phyloP scores from a whole-genome alignment of 2,888 invertebrate genomes.

The Osmoderma eremita region DNA sequence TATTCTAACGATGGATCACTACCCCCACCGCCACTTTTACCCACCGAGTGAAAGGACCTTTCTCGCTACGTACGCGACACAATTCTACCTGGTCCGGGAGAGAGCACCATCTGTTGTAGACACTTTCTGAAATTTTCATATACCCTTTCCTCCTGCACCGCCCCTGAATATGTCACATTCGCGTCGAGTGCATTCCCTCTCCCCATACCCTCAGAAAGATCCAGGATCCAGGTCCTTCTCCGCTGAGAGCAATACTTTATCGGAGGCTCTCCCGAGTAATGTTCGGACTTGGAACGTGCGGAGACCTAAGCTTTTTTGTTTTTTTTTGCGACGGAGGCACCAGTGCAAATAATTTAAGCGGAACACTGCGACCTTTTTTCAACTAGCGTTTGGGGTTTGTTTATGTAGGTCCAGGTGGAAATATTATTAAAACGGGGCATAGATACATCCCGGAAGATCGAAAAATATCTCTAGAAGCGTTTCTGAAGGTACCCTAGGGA shows the following conservation, averaged over 20 bases:
- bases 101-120: constrained; percentile 16
- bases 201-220: not conserved
- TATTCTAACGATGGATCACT: constrained; percentile 13
- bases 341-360: constrained; percentile 27
- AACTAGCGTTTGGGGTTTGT: too few species aligned
- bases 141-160: not conserved
- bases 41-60: too few species aligned
- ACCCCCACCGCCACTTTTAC: constrained; percentile 8
- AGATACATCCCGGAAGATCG: too few species aligned
- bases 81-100: constrained; percentile 11
- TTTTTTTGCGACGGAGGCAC: not conserved
- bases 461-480: too few species aligned
- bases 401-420: too few species aligned
- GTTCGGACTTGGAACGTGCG: too few species aligned
- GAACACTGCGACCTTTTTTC: too few species aligned
- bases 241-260: constrained; percentile 32
- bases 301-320: too few species aligned
- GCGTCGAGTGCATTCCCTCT: not conserved
- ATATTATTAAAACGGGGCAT: too few species aligned
- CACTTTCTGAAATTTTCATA: constrained; percentile 29
- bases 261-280: too few species aligned
- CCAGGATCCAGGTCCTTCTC: not conserved
- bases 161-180: constrained; percentile 16
- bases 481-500: too few species aligned
- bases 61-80: too few species aligned